Conservation (phyloP, 2,888 invertebrate species). For the Alentia gelatinosa region DNA sequence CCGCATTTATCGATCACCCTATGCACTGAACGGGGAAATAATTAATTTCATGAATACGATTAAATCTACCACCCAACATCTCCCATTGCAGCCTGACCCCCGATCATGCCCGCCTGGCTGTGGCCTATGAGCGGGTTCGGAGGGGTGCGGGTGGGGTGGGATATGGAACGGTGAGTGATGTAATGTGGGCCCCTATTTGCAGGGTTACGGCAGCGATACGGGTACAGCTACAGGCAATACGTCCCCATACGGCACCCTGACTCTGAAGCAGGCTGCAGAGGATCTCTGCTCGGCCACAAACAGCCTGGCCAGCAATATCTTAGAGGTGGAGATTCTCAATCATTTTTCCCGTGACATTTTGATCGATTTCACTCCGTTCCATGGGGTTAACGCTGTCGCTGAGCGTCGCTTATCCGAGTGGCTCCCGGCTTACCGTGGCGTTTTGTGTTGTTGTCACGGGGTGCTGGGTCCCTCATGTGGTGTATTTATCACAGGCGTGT, state of each 20-base stretch:
- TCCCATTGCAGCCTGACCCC: too few relatives aligned
- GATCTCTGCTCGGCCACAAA: conserved; percentile 93
- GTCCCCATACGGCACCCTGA: neutral
- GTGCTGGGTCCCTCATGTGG: neutral
- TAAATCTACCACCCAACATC: too few relatives aligned
- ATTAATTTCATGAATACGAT: too few relatives aligned
- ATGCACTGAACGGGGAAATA: too few relatives aligned
- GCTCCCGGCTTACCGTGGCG: neutral
- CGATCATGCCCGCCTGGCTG: too few relatives aligned
- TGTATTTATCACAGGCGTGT: neutral
- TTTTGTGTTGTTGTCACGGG: neutral
- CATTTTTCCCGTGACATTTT: neutral
- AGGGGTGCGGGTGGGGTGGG: neutral
- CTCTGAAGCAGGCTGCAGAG: conserved; percentile 92
- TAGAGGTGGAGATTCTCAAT: conserved; percentile 82
- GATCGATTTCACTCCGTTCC: neutral
- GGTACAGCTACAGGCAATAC: neutral
- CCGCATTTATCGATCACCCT: too few relatives aligned
- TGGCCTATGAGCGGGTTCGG: neutral
- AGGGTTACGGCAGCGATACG: conserved; percentile 31
- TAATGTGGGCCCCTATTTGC: neutral
- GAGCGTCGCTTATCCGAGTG: too few relatives aligned
- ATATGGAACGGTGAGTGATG: neutral
- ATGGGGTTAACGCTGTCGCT: neutral
- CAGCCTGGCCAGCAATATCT: conserved; percentile 91